Evolutionary conservation across 1,140 invertebrate species (phyloP).

Genomic region (Lucilia cuprina): DNA sequence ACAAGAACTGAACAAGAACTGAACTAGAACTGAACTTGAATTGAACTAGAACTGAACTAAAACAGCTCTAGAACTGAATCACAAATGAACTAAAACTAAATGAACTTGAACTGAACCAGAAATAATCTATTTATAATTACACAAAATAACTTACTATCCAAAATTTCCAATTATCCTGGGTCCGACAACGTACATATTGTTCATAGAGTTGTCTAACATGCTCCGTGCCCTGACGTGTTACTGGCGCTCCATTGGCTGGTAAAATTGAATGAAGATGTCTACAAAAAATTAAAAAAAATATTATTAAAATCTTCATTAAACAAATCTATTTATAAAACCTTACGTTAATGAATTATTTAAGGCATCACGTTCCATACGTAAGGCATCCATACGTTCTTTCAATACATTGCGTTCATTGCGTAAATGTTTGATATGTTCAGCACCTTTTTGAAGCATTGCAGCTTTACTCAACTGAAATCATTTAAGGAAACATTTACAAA

Average conservation of each 20-base stretch:
- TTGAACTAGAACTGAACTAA: no score
- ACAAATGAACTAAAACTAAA: no score
- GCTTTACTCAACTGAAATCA: constrained; percentile 83
- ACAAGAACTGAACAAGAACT: no score
- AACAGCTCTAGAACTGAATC: no score
- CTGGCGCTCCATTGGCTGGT: constrained; percentile 93
- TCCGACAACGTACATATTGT: constrained; percentile 85
- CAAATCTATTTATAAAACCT: neutral
- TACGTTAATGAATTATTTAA: constrained; percentile 87
- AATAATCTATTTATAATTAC: no score
- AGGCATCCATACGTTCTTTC: constrained; percentile 87
- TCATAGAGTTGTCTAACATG: constrained; percentile 96
- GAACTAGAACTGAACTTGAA: no score
- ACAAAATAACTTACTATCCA: constrained; percentile 79
- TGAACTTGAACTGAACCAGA: no score
- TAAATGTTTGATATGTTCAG: constrained; percentile 92
- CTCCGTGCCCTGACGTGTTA: constrained; percentile 86
- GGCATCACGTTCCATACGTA: constrained; percentile 86
- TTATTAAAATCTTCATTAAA: neutral
- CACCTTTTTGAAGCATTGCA: constrained; percentile 95
- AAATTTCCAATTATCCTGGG: constrained; percentile 95
- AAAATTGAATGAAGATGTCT: constrained; percentile 93
- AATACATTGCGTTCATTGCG: constrained; percentile 85
- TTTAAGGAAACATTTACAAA: neutral
- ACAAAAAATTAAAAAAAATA: constrained; percentile 37